Evolutionary conservation across 1,140 invertebrate species (phyloP).

Genomic region (Drosophila micromelanica): DNA sequence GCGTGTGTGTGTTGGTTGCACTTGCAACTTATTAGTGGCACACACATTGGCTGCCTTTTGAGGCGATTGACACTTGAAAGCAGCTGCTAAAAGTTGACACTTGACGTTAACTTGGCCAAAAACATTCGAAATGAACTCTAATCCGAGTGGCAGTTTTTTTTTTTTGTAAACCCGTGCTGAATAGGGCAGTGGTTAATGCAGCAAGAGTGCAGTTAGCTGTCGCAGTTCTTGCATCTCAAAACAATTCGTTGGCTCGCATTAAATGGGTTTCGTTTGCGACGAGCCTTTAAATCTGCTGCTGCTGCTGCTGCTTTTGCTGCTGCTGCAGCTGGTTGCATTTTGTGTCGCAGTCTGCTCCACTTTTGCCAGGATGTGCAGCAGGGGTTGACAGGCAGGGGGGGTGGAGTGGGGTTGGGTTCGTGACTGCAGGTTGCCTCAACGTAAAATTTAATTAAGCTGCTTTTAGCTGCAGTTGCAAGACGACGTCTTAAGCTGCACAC

Average conservation of each 20-base stretch:
- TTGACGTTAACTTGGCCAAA: slow-evolving; percentile 22
- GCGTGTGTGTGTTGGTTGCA: not conserved
- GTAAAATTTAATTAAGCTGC: slow-evolving; percentile 59
- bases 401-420: too few relatives aligned
- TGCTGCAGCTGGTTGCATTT: not conserved
- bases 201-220: not conserved
- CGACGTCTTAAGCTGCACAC: slow-evolving; percentile 47
- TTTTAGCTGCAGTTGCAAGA: slow-evolving; percentile 38
- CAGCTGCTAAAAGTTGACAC: slow-evolving; percentile 40
- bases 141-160: slow-evolving; percentile 11
- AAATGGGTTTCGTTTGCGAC: slow-evolving; percentile 3
- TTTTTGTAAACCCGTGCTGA: slow-evolving; percentile 26
- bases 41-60: slow-evolving; percentile 25
- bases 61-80: slow-evolving; percentile 1
- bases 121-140: slow-evolving; percentile 16
- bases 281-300: slow-evolving; percentile 17
- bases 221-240: slow-evolving; percentile 15
- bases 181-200: slow-evolving; percentile 44
- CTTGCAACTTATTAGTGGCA: slow-evolving; percentile 48
- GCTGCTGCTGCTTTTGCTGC: not conserved
- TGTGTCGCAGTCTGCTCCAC: slow-evolving; percentile 35
- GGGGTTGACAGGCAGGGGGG: not conserved
- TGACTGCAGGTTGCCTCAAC: slow-evolving; percentile 19
- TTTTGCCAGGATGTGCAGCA: slow-evolving; percentile 21
- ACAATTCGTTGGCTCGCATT: slow-evolving; percentile 12